Evolutionary conservation across 2,797 vertebrate species (phyloP).

Genomic region (Chelonia mydas): DNA sequence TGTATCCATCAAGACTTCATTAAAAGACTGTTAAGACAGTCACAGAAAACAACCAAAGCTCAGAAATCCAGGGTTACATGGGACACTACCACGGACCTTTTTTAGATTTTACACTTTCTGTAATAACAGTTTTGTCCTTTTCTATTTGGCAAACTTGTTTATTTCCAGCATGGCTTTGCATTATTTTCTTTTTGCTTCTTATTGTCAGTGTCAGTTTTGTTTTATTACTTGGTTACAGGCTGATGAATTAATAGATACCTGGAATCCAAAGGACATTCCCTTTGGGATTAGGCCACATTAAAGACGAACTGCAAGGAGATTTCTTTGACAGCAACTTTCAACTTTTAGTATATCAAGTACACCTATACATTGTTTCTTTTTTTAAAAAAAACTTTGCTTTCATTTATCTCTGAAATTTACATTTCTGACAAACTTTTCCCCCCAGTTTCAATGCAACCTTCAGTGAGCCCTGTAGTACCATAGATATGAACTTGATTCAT

Average conservation of each 20-base stretch:
- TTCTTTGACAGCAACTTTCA: conserved; percentile 30
- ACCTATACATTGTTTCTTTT: not conserved
- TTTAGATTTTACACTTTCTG: not conserved
- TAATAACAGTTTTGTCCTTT: not conserved
- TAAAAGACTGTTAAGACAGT: conserved; percentile 9
- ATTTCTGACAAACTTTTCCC: not conserved
- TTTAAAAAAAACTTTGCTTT: not conserved
- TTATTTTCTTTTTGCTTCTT: conserved; percentile 36
- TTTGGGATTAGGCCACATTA: conserved; percentile 50
- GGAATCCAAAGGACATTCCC: conserved; percentile 45
- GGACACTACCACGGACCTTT: not conserved
- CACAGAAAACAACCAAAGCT: not conserved
- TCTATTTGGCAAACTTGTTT: not conserved
- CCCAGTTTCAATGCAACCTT: not conserved
- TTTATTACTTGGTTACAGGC: conserved; percentile 37
- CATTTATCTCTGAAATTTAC: conserved; percentile 14
- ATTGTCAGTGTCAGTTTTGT: not conserved
- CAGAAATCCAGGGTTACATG: conserved; percentile 14
- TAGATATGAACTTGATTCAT: not conserved
- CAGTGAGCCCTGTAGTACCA: not conserved
- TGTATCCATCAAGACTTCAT: not conserved
- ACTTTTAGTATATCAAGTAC: conserved; percentile 28
- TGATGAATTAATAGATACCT: conserved; percentile 54
- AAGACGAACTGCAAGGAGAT: conserved; percentile 32
- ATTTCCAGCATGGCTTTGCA: not conserved